Conservation (phyloP, 1,140 invertebrate genomes). For the Papilio polytes region DNA sequence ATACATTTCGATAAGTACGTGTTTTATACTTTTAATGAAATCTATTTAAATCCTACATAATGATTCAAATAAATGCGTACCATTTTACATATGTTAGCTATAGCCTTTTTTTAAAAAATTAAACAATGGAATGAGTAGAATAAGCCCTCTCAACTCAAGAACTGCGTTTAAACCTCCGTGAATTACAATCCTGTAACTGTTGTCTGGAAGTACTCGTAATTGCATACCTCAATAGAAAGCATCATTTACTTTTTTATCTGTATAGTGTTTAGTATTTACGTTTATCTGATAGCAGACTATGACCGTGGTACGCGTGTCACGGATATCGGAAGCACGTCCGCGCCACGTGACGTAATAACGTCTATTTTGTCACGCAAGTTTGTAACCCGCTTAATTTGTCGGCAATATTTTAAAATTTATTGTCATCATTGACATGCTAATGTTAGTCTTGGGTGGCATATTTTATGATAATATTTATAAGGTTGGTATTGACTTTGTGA, state of each 20-base stretch:
- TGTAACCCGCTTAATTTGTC: slow-evolving; percentile 59
- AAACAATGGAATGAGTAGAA: no score
- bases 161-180: neutral
- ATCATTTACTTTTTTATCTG: neutral
- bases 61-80: neutral
- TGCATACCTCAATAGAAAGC: neutral
- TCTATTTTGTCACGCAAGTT: slow-evolving; percentile 54
- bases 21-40: neutral
- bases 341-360: slow-evolving; percentile 63
- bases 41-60: neutral
- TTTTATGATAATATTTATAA: slow-evolving; percentile 2
- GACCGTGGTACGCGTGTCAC: slow-evolving; percentile 52
- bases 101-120: no score
- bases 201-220: neutral
- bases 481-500: slow-evolving; percentile 1
- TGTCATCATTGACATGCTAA: neutral
- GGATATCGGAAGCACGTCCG: slow-evolving; percentile 57
- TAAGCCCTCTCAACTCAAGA: neutral
- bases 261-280: slow-evolving; percentile 30
- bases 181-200: neutral
- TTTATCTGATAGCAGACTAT: slow-evolving; percentile 48
- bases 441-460: slow-evolving; percentile 1
- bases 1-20: neutral
- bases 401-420: slow-evolving; percentile 28
- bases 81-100: no score